Conservation (phyloP, 1,140 invertebrate genomes). For the Aricia agestis region DNA sequence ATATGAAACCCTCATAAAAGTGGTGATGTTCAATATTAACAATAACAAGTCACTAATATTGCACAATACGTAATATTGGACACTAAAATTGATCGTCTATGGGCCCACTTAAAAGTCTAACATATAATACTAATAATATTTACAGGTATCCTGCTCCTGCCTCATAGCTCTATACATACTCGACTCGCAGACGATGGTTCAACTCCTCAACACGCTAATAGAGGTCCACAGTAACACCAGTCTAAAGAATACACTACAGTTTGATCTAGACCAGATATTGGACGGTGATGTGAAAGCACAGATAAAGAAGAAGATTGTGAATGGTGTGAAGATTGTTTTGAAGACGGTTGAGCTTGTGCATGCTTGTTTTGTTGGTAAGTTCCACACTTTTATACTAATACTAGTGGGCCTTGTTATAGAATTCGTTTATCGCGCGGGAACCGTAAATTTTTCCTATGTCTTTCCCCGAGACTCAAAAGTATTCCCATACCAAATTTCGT, state of each 20-base stretch:
- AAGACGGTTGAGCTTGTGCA: slow-evolving; percentile 77
- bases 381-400: slow-evolving; percentile 12
- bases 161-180: slow-evolving; percentile 79
- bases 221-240: slow-evolving; percentile 71
- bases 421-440: too few relatives aligned
- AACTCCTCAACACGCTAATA: slow-evolving; percentile 74
- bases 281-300: slow-evolving; percentile 74
- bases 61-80: too few relatives aligned
- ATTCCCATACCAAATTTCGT: too few relatives aligned
- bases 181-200: slow-evolving; percentile 71
- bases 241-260: slow-evolving; percentile 66
- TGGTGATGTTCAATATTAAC: too few relatives aligned
- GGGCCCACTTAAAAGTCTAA: too few relatives aligned
- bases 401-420: background rate
- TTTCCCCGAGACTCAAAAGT: too few relatives aligned
- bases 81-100: too few relatives aligned
- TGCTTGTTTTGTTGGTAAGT: slow-evolving; percentile 82
- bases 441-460: too few relatives aligned
- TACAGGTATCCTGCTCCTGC: slow-evolving; percentile 79
- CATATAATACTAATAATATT: too few relatives aligned
- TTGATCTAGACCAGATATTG: slow-evolving; percentile 56
- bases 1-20: too few relatives aligned
- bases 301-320: slow-evolving; percentile 74
- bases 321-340: slow-evolving; percentile 75
- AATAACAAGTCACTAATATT: too few relatives aligned